Evolutionary conservation across 2,888 invertebrate genomes (phyloP).

Genomic region (Tetragonisca angustula): DNA sequence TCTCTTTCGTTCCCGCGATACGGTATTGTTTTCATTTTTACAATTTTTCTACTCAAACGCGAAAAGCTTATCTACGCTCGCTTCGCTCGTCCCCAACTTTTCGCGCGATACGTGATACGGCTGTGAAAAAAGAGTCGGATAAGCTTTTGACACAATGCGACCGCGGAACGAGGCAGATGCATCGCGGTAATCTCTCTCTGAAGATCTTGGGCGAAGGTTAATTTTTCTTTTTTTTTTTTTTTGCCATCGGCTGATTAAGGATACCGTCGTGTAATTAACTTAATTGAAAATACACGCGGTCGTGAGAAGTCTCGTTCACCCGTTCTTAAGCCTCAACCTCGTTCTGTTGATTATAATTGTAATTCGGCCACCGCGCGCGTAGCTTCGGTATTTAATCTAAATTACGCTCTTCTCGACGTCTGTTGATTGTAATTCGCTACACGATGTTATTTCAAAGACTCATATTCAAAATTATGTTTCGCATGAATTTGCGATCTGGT

Average conservation of each 20-base stretch:
- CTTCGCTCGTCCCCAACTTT: neutral
- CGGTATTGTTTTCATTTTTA: constrained; percentile 16
- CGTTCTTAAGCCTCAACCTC: neutral
- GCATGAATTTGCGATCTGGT: no score
- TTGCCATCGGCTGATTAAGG: neutral
- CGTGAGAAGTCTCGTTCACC: no score
- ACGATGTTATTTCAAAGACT: no score
- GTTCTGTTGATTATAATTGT: no score
- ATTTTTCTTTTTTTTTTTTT: neutral
- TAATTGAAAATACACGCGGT: neutral
- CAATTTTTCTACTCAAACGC: constrained; percentile 2
- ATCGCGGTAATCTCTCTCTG: neutral
- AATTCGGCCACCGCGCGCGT: no score
- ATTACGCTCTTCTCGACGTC: no score
- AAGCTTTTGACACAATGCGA: constrained; percentile 23
- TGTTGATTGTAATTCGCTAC: no score
- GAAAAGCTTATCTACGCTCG: constrained; percentile 21
- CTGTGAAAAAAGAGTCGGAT: constrained; percentile 16
- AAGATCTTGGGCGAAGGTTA: neutral
- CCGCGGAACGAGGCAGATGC: neutral
- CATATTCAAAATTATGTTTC: no score
- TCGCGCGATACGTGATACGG: neutral
- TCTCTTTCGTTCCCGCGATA: neutral
- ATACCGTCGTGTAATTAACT: neutral
- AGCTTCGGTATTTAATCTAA: no score